These are phyloP conservation scores for Acrocephalus arundinaceus DNA, from an alignment of 2,113 vertebrate species.

Conservation along the genomic window DNA sequence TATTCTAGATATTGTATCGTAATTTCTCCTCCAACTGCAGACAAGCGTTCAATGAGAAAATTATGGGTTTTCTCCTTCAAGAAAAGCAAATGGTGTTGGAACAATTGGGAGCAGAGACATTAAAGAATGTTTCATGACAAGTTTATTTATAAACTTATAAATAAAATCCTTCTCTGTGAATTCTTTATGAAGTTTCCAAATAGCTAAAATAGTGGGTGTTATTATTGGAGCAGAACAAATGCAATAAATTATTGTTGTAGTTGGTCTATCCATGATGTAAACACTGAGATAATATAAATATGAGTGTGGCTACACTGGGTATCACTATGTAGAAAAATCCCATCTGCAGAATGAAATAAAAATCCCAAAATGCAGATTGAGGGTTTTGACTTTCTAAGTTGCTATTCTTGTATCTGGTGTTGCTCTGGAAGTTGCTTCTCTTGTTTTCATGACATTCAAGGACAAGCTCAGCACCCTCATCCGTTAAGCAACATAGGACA, in stretches of 20 bases:
- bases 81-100: neutral
- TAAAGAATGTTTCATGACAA: neutral
- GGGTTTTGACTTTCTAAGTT: neutral
- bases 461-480: neutral
- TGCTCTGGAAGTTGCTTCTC: neutral
- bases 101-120: neutral
- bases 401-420: neutral
- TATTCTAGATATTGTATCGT: neutral
- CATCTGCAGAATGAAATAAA: neutral
- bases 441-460: neutral
- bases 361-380: neutral
- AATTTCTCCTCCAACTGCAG: slow-evolving; percentile 2
- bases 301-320: accelerated
- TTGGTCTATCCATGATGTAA: neutral
- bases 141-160: neutral
- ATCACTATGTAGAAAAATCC: neutral
- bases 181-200: neutral
- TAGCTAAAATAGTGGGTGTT: neutral
- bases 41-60: slow-evolving; percentile 8
- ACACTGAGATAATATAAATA: neutral
- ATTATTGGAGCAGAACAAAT: neutral
- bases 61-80: neutral
- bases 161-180: neutral
- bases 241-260: neutral
- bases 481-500: accelerated